Evolutionary conservation across 2,888 invertebrate genomes (phyloP).

Genomic region (Volucella bombylans): DNA sequence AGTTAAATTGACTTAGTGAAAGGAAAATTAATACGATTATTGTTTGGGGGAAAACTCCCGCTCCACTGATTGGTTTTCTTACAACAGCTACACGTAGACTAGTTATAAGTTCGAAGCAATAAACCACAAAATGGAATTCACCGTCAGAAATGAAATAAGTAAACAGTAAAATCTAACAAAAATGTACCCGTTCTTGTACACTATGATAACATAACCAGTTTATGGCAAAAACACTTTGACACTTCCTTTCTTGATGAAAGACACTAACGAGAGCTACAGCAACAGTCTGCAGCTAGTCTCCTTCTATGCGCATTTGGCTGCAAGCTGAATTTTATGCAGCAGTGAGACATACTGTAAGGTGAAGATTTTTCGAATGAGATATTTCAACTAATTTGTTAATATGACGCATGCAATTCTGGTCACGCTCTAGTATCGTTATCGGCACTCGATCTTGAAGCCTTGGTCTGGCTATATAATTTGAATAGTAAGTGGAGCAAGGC

Average conservation of each 20-base stretch:
- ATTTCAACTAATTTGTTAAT: slow-evolving; percentile 70
- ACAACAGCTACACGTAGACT: not conserved
- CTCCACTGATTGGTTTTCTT: slow-evolving; percentile 26
- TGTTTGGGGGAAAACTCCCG: slow-evolving; percentile 9
- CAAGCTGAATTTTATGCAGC: not conserved
- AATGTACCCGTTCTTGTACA: not conserved
- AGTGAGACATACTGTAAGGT: slow-evolving; percentile 21
- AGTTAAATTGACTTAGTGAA: slow-evolving; percentile 10
- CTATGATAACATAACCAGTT: slow-evolving; percentile 41
- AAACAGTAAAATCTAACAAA: not conserved
- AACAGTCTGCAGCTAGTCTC: slow-evolving; percentile 25
- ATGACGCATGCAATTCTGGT: slow-evolving; percentile 70
- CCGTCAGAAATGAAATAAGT: not conserved
- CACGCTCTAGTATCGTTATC: slow-evolving; percentile 66
- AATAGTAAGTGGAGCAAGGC: slow-evolving; percentile 48
- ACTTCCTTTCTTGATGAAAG: slow-evolving; percentile 31
- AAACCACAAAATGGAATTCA: slow-evolving; percentile 18
- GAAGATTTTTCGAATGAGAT: slow-evolving; percentile 64
- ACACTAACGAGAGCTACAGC: slow-evolving; percentile 21
- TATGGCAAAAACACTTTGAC: slow-evolving; percentile 12
- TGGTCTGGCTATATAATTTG: slow-evolving; percentile 44
- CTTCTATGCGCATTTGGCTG: not conserved
- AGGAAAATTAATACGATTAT: slow-evolving; percentile 18
- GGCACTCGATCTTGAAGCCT: slow-evolving; percentile 46
- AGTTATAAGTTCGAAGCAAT: slow-evolving; percentile 28